phyloP scores from a whole-genome alignment of 2,797 vertebrate genomes.

The Lepilemur ruficaudatus region DNA sequence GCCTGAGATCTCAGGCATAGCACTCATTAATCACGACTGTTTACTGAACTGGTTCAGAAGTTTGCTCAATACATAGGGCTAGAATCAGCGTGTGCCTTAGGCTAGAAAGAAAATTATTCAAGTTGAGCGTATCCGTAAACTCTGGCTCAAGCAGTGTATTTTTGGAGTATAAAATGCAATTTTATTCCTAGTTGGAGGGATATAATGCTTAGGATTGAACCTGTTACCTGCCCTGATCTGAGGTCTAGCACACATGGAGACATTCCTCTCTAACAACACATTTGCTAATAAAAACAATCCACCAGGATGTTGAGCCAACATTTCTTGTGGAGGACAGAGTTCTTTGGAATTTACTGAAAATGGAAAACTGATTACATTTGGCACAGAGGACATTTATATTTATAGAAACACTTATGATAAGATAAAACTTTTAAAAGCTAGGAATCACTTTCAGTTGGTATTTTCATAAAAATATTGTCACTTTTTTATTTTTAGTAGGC shows the following conservation, averaged over 20 bases:
- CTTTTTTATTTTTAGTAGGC: constrained; percentile 3
- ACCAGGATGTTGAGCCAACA: constrained; percentile 78
- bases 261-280: constrained; percentile 49
- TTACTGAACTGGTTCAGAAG: constrained; percentile 45
- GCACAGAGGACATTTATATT: constrained; percentile 44
- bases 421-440: constrained; percentile 40
- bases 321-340: constrained; percentile 61
- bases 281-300: constrained; percentile 81
- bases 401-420: constrained; percentile 56
- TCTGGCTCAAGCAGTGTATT: constrained; percentile 7
- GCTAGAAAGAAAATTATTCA: constrained; percentile 22
- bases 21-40: constrained; percentile 46
- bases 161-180: constrained; percentile 71
- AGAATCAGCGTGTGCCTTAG: constrained; percentile 12
- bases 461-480: constrained; percentile 34
- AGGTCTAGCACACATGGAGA: constrained; percentile 46
- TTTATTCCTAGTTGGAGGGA: constrained; percentile 82
- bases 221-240: constrained; percentile 76
- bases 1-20: constrained; percentile 21
- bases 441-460: neutral
- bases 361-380: constrained; percentile 58
- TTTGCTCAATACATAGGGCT: constrained; percentile 11
- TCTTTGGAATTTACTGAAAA: constrained; percentile 64
- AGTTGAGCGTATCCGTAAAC: neutral
- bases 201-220: constrained; percentile 71